A percentile compares a stretch with the other conserved stretches of the same genome.
These are phyloP conservation scores for Ianthella basta DNA, from an alignment of 37 sponge, comb jelly and placozoan genomes.

Conservation along the genomic window DNA sequence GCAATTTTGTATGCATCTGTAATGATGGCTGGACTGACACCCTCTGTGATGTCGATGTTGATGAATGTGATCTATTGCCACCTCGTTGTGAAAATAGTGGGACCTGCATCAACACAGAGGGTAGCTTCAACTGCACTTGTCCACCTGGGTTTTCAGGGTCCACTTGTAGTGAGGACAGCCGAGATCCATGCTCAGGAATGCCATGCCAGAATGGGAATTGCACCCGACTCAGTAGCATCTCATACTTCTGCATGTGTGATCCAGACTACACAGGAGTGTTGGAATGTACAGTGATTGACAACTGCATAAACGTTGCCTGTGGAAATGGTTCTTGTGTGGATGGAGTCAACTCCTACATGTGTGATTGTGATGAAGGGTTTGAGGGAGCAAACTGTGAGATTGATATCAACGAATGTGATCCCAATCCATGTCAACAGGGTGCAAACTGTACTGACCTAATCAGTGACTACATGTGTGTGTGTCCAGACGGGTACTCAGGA, in stretches of 20 bases:
- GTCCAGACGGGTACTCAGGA: not conserved
- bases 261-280: not conserved
- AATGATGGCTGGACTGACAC: not conserved
- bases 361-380: not conserved
- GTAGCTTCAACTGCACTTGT: conserved; percentile 17
- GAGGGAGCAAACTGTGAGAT: conserved; percentile 38
- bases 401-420: conserved; percentile 40
- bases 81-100: too few relatives aligned
- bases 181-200: not conserved
- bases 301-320: not conserved
- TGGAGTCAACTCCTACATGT: not conserved
- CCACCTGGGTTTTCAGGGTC: conserved; percentile 23
- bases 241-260: conserved; percentile 14
- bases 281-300: not conserved
- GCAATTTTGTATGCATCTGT: not conserved
- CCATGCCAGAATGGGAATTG: conserved; percentile 19
- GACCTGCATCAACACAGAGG: too few relatives aligned
- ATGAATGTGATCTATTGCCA: conserved; percentile 6
- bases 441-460: conserved; percentile 44
- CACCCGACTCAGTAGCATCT: not conserved
- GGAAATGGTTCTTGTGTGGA: not conserved
- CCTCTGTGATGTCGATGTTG: conserved; percentile 8
- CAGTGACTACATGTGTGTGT: conserved; percentile 16
- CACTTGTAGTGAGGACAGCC: conserved; percentile 1
- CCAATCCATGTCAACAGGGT: conserved; percentile 58